These are phyloP conservation scores for Clangula hyemalis DNA, from an alignment of 2,797 vertebrate species.

Conservation along the genomic window DNA sequence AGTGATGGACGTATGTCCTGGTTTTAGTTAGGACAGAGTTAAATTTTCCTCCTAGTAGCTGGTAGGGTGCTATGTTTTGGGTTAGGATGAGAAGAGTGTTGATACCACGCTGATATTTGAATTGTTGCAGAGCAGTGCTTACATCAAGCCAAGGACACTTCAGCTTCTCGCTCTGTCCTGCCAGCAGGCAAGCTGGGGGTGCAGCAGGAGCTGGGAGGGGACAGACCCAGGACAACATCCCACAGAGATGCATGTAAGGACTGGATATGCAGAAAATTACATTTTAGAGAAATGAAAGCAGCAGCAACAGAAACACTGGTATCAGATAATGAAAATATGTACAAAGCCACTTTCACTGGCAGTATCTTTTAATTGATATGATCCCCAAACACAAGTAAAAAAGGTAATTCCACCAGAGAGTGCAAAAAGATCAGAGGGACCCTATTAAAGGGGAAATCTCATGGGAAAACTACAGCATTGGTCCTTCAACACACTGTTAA, in stretches of 20 bases:
- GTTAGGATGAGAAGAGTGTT: too few relatives aligned
- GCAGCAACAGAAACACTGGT: neutral
- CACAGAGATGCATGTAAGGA: neutral
- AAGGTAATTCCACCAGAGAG: neutral
- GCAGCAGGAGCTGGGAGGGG: too few relatives aligned
- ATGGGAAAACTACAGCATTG: neutral
- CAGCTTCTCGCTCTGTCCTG: too few relatives aligned
- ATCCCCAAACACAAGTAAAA: neutral
- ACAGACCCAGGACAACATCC: too few relatives aligned
- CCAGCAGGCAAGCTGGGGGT: too few relatives aligned
- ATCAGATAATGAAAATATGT: neutral
- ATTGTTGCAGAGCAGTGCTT: too few relatives aligned
- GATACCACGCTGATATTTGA: too few relatives aligned
- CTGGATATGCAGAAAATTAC: neutral
- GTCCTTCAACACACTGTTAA: neutral
- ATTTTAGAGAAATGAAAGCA: neutral
- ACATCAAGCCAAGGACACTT: too few relatives aligned
- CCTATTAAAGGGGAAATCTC: neutral
- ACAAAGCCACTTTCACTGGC: neutral
- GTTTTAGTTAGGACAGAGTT: too few relatives aligned
- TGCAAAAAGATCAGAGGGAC: neutral
- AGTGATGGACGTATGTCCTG: rapidly evolving
- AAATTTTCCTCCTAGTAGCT: too few relatives aligned
- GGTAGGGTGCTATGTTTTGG: too few relatives aligned
- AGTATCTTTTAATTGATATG: neutral